Evolutionary conservation across 1,140 invertebrate genomes (phyloP).

Genomic region (Acromyrmex charruanus): DNA sequence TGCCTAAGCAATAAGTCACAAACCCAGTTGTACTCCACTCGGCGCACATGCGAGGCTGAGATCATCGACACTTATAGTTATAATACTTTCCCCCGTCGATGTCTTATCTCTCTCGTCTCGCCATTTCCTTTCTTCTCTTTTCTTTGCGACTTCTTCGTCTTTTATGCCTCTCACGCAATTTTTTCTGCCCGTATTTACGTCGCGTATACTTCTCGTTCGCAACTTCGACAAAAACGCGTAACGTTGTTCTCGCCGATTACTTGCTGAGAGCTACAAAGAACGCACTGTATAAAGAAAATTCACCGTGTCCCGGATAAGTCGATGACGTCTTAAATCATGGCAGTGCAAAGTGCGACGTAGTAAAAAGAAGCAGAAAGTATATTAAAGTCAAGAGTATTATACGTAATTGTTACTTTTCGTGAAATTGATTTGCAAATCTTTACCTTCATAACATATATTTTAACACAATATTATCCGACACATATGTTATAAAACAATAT

Average conservation of each 20-base stretch:
- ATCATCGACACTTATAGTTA: slow-evolving; percentile 72
- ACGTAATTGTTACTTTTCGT: not conserved
- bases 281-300: slow-evolving; percentile 18
- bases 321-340: slow-evolving; percentile 40
- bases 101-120: slow-evolving; percentile 22
- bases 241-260: slow-evolving; percentile 31
- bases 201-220: not conserved
- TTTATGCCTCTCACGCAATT: not conserved
- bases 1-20: slow-evolving; percentile 72
- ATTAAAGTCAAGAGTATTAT: not conserved
- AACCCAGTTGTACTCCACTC: slow-evolving; percentile 18
- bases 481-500: not conserved
- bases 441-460: not conserved
- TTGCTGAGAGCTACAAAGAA: slow-evolving; percentile 15
- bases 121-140: not conserved
- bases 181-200: slow-evolving; percentile 1
- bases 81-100: slow-evolving; percentile 51
- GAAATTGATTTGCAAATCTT: not conserved
- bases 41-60: slow-evolving; percentile 66
- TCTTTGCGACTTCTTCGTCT: not conserved
- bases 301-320: slow-evolving; percentile 32
- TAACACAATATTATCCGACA: not conserved
- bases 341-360: not conserved
- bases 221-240: slow-evolving; percentile 2
- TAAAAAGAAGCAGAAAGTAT: not conserved